Base-by-base conservation (phyloP, 2,113 vertebrate genomes). In the Oncorhynchus clarkii region DNA sequence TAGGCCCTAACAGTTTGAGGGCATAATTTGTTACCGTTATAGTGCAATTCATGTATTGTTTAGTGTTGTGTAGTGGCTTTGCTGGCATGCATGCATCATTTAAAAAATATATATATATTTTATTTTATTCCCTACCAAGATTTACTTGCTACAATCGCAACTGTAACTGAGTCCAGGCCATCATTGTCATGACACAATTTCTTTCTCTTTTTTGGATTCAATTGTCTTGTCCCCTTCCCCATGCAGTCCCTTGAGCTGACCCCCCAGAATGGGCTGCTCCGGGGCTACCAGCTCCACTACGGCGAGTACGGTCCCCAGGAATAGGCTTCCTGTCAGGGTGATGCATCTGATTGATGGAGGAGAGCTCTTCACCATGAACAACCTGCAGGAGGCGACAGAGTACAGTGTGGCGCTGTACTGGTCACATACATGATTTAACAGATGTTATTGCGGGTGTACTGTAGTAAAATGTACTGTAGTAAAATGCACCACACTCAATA, bases 201-300 rank as follows among this genome's bases (percentile, higher is more conserved):
- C 22, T 20, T 67, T 13, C 12, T 26, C 7, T 29, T 71, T 26
- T 3, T 27, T 31, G 49, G 18, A 48, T 60, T 75, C 26, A 6
- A 45, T 45, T n/a, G 18, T 20, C 9, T 45, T 34, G 7, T 8
- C 6, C 16, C 6, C 16, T 20, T 20, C 31, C 45, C 29, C 60
- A n/a, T n/a, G 45, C 16, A 34, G 91, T 84, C 89, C 27, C 91
- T 89, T 0, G 82, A 24, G 4, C 1, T 54, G 2, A 81, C 90
- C 1, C 79, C 84, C 1, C 88, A 76, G 74, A 89, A 89, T 3
- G 90, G 91, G 2, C 12, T 81, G 66, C 72, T 92, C 49, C 79
- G 34, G 1, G 71, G 81, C 67, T 91, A 92, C 84, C 80, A 1
- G 62, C 14, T 91, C 9, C 85, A 62, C 76, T 91, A 92, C 85